Percentiles rank a stretch among this genome's conserved stretches.
Evolutionary conservation across 2,113 vertebrate genomes (phyloP).

Genomic region (Tauraco erythrolophus): DNA sequence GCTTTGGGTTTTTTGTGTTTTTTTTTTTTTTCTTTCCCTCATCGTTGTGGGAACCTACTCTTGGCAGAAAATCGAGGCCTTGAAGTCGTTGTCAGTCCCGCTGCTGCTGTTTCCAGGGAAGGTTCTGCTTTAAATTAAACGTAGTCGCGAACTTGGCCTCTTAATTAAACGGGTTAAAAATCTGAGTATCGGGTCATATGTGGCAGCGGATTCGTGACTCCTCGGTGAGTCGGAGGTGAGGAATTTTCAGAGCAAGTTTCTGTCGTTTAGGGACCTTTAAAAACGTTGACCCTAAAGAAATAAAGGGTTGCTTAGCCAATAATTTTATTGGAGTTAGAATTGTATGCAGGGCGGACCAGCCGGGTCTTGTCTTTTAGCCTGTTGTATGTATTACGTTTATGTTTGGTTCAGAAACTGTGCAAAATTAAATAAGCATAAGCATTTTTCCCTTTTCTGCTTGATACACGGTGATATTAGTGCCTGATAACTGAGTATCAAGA

Average conservation of each 20-base stretch:
- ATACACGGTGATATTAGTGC: not conserved
- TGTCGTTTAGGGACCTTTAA: not conserved
- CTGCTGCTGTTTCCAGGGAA: not conserved
- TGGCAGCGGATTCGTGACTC: not conserved
- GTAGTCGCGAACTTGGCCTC: not conserved
- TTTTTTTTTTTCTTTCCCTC: no score
- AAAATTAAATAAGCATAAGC: not conserved
- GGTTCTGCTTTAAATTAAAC: not conserved
- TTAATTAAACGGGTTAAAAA: not conserved
- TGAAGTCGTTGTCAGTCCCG: not conserved
- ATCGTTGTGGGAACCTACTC: accelerated
- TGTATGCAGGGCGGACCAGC: no score
- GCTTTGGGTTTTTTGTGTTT: no score
- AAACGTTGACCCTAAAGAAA: not conserved
- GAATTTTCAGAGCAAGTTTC: not conserved
- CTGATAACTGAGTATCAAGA: not conserved
- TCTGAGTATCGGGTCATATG: accelerated
- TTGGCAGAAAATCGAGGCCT: not conserved
- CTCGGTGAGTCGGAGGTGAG: not conserved
- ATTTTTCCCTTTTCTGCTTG: not conserved
- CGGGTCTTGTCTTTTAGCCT: not conserved
- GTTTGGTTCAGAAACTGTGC: not conserved
- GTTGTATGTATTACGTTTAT: not conserved
- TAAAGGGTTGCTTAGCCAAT: not conserved
- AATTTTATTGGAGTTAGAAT: not conserved